phyloP scores from a whole-genome alignment of 2,113 vertebrate genomes.

The Salvelinus fontinalis region DNA sequence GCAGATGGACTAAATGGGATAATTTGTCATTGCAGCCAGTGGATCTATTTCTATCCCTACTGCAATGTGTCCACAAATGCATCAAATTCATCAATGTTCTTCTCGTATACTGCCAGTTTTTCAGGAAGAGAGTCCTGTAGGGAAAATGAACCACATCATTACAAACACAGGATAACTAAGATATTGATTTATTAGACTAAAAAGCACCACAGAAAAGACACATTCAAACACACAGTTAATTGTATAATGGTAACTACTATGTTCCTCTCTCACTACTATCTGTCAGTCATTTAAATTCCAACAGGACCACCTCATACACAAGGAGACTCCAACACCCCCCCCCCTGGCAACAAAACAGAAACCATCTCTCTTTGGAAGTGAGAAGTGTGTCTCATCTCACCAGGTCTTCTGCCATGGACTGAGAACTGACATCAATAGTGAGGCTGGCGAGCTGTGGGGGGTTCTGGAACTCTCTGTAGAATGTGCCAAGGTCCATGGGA shows the following conservation, averaged over 20 bases:
- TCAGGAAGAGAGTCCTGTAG: constrained; percentile 92
- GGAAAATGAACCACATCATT: constrained; percentile 7
- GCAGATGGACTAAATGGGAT: constrained; percentile 1
- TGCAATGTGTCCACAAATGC: constrained; percentile 98
- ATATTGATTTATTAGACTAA: neutral
- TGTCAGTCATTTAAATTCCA: neutral
- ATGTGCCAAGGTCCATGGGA: constrained; percentile 97
- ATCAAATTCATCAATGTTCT: constrained; percentile 96
- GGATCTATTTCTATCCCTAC: constrained; percentile 59
- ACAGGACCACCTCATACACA: neutral
- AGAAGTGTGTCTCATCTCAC: constrained; percentile 67
- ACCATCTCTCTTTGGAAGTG: neutral
- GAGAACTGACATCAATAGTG: constrained; percentile 91
- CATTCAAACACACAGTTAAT: neutral
- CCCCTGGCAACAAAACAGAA: too few species aligned
- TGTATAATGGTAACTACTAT: too few species aligned
- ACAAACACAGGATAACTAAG: neutral
- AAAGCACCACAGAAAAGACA: neutral
- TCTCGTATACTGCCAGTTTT: constrained; percentile 94
- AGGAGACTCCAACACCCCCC: neutral
- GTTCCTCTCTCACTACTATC: neutral
- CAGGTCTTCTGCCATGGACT: constrained; percentile 98
- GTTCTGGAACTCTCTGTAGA: constrained; percentile 98
- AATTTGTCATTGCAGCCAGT: neutral
- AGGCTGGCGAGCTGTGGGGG: constrained; percentile 96